These are phyloP conservation scores for Cydia fagiglandana DNA, from an alignment of 1,140 invertebrate genomes.

Conservation along the genomic window DNA sequence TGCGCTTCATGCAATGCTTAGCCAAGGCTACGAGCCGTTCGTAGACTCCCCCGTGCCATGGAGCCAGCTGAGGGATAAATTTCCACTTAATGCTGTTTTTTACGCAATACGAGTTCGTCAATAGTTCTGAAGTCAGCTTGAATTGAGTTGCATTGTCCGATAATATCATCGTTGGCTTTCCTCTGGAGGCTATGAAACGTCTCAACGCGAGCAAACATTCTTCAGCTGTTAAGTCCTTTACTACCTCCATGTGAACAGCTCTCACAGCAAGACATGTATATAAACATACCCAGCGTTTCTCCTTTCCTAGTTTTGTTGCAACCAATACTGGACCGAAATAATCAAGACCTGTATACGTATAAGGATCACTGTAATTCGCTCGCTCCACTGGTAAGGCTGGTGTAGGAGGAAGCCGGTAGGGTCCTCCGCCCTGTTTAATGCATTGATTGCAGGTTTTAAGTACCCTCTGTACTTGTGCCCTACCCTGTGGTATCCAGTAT, in stretches of 20 bases:
- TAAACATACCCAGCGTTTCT: conserved; percentile 52
- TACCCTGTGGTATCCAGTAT: conserved; percentile 30
- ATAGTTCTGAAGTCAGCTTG: conserved; percentile 22
- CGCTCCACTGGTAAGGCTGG: conserved; percentile 22
- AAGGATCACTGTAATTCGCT: conserved; percentile 13
- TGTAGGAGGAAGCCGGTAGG: conserved; percentile 22
- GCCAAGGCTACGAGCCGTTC: conserved; percentile 20
- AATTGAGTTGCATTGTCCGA: conserved; percentile 32
- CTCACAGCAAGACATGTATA: conserved; percentile 47
- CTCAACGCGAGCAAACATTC: conserved; percentile 47
- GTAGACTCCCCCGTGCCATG: conserved; percentile 31
- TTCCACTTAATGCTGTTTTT: conserved; percentile 30
- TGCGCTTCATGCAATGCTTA: conserved; percentile 29
- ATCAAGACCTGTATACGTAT: conserved; percentile 19
- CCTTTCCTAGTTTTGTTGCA: background rate
- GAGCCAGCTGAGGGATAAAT: conserved; percentile 31
- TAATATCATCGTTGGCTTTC: conserved; percentile 36
- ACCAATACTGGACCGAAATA: conserved; percentile 27
- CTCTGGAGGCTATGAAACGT: conserved; percentile 51
- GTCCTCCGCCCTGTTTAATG: conserved; percentile 25
- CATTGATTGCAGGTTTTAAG: conserved; percentile 27
- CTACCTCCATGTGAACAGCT: conserved; percentile 56
- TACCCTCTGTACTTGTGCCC: conserved; percentile 24
- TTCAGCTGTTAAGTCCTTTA: conserved; percentile 45
- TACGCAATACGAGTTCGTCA: conserved; percentile 9